Percentiles rank a stretch among this genome's conserved stretches.
Conservation (phyloP, 2,797 vertebrate species). For the Pantherophis vulpinus region DNA sequence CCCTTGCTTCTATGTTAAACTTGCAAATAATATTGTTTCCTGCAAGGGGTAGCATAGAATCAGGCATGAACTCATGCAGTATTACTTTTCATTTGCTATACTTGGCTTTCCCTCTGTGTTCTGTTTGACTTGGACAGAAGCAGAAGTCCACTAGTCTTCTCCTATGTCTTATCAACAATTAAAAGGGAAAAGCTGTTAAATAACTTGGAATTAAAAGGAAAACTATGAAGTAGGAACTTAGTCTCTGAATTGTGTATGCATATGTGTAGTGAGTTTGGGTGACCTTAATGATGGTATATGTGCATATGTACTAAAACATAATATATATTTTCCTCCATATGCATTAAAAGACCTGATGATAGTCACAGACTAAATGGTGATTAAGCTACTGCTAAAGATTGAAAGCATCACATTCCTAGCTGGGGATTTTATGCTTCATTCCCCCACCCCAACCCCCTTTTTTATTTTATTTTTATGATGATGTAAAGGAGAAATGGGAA, state of each 20-base stretch:
- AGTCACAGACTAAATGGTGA: not conserved
- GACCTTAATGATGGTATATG: not conserved
- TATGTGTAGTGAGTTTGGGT: not conserved
- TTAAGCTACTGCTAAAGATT: not conserved
- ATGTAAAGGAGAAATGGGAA: not conserved
- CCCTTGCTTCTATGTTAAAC: not conserved
- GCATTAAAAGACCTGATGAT: not conserved
- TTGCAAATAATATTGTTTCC: not conserved
- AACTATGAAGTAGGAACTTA: not conserved
- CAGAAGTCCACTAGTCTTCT: not conserved
- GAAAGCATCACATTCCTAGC: not conserved
- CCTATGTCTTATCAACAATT: not conserved
- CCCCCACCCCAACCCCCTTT: too few relatives aligned
- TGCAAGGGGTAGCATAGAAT: not conserved
- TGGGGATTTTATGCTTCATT: not conserved
- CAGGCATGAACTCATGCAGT: not conserved
- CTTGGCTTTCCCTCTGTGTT: not conserved
- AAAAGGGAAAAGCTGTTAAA: not conserved
- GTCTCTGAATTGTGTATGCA: not conserved
- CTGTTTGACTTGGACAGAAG: not conserved
- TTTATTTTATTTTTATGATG: not conserved
- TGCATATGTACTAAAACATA: not conserved
- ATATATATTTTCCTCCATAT: not conserved
- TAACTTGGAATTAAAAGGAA: not conserved
- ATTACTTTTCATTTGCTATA: not conserved